Base-by-base conservation (phyloP, 2,888 invertebrate species). In the Machimus rusticus region DNA sequence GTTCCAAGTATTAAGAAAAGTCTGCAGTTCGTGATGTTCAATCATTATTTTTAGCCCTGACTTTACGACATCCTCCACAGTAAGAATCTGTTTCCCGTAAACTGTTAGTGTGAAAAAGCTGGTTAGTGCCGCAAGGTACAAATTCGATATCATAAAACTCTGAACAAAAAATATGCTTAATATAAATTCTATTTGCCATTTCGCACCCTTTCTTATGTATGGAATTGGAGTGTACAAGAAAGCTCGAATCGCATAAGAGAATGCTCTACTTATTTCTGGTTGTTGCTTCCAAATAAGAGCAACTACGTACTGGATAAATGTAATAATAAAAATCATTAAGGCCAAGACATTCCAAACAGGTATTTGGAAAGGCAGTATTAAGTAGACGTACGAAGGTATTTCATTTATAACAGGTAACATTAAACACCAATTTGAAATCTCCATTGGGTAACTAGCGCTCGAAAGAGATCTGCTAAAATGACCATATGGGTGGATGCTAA, bases 81-180 rank as follows among this genome's bases (percentile, higher is more conserved):
- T 89, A 5, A 89, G 78, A 2, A 90, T 87, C 28, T 89, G 90
- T 0, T 86, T 87, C 4, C 89, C 87, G 46, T 90, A 90, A 5
- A 90, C 89, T 0, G 90, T 86, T 6, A 89, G 89, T 5, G 90
- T 89, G 16, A 90, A 86, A 81, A 90, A 90, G 46, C 90, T 90
- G 16, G 90, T 90, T 39, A 90, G 86, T 5, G 88, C 89, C 8
- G 91, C 90, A 43, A 90, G 88, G 87, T 90, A 91, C 28, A 91
- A 84, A 87, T 90, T 91, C 5, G 90, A 89, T 16, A 91, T 81
- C 82, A 91, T 90, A 79, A 91, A 91, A 3, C 90, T 90, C 19
- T 74, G 85, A 19, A 85, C 23, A 1, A 85, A 12, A 5, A 31
- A 43, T 16, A 85, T 3, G 31, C 43, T 39, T 9, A 28, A 46